A percentile compares a stretch with the other conserved stretches of the same genome.
Conservation (phyloP, 2,113 vertebrate species). For the Taurulus bubalis region DNA sequence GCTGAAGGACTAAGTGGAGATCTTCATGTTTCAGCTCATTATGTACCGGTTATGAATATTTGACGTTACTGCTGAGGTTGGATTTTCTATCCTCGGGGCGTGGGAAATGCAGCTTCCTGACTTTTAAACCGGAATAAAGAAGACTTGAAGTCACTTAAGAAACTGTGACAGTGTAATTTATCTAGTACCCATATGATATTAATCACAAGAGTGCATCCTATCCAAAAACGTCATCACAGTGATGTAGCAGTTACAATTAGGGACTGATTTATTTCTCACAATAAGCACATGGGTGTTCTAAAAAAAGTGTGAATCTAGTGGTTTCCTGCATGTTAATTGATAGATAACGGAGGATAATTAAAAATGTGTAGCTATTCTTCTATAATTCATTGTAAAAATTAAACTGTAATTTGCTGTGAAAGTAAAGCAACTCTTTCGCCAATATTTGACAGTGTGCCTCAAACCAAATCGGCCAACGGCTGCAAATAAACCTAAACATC, state of each 20-base stretch:
- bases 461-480: no score
- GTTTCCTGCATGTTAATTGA: not conserved
- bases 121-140: not conserved
- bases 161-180: slow-evolving; percentile 4
- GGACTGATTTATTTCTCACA: not conserved
- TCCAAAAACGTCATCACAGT: not conserved
- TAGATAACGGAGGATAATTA: not conserved
- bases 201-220: not conserved
- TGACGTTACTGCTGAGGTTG: not conserved
- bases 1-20: not conserved
- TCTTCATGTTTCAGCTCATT: slow-evolving; percentile 9
- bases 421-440: no score
- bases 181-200: not conserved
- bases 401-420: no score
- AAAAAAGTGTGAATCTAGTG: not conserved
- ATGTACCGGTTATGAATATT: not conserved
- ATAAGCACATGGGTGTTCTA: no score
- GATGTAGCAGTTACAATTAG: not conserved
- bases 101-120: not conserved
- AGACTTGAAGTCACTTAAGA: not conserved
- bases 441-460: no score
- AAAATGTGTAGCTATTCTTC: not conserved
- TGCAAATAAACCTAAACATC: not conserved
- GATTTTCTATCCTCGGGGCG: not conserved
- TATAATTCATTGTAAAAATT: no score